Conservation (phyloP, 1,140 invertebrate species). For the Cotesia chilonis region DNA sequence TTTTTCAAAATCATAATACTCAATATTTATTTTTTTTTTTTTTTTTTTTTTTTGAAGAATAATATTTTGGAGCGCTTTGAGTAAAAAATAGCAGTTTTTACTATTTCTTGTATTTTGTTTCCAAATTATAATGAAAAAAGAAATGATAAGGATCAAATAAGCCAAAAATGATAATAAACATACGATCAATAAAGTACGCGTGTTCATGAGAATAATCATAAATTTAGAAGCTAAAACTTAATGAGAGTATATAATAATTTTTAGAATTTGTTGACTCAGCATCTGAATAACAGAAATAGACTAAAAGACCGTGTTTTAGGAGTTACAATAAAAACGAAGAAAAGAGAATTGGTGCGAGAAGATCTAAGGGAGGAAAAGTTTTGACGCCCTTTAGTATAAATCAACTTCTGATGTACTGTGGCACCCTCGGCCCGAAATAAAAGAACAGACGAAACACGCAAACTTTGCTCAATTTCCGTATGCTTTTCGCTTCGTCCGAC, state of each 20-base stretch:
- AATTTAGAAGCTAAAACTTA: slow-evolving; percentile 43
- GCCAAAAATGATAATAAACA: too few species aligned
- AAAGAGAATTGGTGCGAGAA: slow-evolving; percentile 14
- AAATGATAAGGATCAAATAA: too few species aligned
- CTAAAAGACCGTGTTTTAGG: not conserved
- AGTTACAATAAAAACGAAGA: slow-evolving; percentile 7
- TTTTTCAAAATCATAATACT: too few species aligned
- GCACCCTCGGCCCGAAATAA: slow-evolving; percentile 15
- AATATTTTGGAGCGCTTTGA: too few species aligned
- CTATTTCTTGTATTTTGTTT: too few species aligned
- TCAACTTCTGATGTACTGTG: slow-evolving; percentile 48
- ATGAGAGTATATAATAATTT: slow-evolving; percentile 36
- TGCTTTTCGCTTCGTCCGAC: slow-evolving; percentile 48
- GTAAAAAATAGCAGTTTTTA: too few species aligned
- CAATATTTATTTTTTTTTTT: too few species aligned
- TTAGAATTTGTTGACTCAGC: not conserved
- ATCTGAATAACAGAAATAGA: not conserved
- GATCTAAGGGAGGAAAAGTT: slow-evolving; percentile 61
- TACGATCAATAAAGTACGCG: not conserved
- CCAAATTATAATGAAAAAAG: too few species aligned
- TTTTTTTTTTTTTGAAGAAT: too few species aligned
- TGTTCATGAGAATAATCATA: slow-evolving; percentile 19
- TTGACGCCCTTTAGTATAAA: slow-evolving; percentile 62
- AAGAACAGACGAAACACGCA: slow-evolving; percentile 21
- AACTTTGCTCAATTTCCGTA: slow-evolving; percentile 53